A percentile compares a stretch with the other conserved stretches of the same genome.
Evolutionary conservation across 2,113 vertebrate species (phyloP).

Genomic region (Halichoeres trimaculatus): DNA sequence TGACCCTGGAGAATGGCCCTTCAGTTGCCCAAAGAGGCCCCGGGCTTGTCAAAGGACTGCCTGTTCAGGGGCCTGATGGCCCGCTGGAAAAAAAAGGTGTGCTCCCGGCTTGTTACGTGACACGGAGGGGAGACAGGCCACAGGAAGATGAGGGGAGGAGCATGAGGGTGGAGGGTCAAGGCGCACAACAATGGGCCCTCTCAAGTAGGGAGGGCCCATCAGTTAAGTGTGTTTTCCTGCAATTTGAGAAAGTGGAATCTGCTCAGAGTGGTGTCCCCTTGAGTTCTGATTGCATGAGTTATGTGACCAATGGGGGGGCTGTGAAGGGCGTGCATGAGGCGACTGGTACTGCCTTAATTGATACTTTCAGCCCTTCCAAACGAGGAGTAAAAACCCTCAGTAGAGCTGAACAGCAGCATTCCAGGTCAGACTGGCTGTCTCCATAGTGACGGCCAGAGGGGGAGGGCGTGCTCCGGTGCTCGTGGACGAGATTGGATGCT

Average conservation of each 20-base stretch:
- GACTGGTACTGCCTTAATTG: constrained; percentile 71
- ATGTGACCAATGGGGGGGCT: constrained; percentile 35
- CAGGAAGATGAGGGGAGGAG: constrained; percentile 62
- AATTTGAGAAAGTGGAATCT: constrained; percentile 80
- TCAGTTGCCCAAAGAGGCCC: constrained; percentile 63
- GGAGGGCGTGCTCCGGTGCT: constrained; percentile 36
- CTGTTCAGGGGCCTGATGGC: constrained; percentile 61
- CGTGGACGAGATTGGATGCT: constrained; percentile 39
- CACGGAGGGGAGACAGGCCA: constrained; percentile 68
- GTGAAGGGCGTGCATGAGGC: constrained; percentile 22
- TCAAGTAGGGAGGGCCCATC: constrained; percentile 72
- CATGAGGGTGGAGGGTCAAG: constrained; percentile 43
- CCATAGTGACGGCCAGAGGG: constrained; percentile 61
- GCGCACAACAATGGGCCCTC: constrained; percentile 70
- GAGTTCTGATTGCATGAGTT: constrained; percentile 70
- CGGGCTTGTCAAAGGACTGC: constrained; percentile 63
- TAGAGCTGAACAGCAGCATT: constrained; percentile 73
- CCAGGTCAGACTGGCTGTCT: constrained; percentile 89
- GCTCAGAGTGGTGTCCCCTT: constrained; percentile 75
- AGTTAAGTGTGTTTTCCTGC: constrained; percentile 80
- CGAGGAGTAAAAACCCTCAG: constrained; percentile 63
- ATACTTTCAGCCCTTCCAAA: constrained; percentile 77
- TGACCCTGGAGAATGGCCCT: constrained; percentile 57
- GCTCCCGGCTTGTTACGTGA: constrained; percentile 71
- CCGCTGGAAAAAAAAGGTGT: constrained; percentile 61